Conservation (phyloP, 2,797 vertebrate species). For the Pantherophis alleghaniensis region DNA sequence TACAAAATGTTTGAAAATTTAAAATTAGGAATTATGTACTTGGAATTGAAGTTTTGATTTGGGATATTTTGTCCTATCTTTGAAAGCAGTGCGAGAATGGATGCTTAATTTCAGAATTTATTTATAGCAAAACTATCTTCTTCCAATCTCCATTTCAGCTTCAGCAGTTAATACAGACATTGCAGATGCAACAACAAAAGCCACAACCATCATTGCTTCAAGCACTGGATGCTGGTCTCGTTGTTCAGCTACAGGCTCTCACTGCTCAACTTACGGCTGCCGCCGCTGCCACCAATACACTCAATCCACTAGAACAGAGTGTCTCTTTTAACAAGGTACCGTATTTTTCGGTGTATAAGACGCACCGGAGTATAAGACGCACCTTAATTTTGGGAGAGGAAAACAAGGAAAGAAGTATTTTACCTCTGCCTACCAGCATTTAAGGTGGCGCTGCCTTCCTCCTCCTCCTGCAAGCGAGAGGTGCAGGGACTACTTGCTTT, state of each 20-base stretch:
- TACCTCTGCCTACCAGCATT: too few species aligned
- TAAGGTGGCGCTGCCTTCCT: too few species aligned
- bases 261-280: slow-evolving; percentile 96
- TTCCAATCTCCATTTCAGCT: slow-evolving; percentile 71
- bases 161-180: slow-evolving; percentile 94
- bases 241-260: slow-evolving; percentile 95
- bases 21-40: background rate
- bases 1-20: background rate
- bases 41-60: background rate
- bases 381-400: too few species aligned
- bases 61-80: background rate
- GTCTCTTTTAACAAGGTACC: slow-evolving; percentile 94
- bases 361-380: too few species aligned
- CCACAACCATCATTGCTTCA: slow-evolving; percentile 96
- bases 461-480: too few species aligned
- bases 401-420: too few species aligned
- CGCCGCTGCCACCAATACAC: slow-evolving; percentile 88
- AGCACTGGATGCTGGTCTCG: slow-evolving; percentile 93
- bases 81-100: slow-evolving; percentile 28
- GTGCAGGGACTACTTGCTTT: too few species aligned
- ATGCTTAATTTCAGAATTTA: slow-evolving; percentile 39
- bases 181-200: slow-evolving; percentile 98
- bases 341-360: too few species aligned
- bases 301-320: slow-evolving; percentile 93
- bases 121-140: slow-evolving; percentile 9